These are phyloP conservation scores for Metridium senile DNA, from an alignment of 92 coral and sea anemone species.

Conservation along the genomic window DNA sequence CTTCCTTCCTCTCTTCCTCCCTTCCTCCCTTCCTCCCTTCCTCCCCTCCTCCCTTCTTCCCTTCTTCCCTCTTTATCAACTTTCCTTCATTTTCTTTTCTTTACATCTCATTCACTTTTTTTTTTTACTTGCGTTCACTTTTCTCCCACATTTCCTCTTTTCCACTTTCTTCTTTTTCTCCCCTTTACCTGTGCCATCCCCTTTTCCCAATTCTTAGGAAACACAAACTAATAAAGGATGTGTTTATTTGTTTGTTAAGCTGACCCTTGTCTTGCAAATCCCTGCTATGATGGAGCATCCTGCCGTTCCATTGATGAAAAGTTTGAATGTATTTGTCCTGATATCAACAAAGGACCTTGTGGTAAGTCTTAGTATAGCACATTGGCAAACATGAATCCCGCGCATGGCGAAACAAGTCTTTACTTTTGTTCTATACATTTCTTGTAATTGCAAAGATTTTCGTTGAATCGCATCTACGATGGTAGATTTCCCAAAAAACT, in stretches of 20 bases:
- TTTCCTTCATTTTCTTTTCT: not conserved
- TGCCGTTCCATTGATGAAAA: constrained; percentile 70
- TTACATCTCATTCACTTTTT: no score
- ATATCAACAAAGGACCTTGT: constrained; percentile 39
- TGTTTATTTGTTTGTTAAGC: constrained; percentile 29
- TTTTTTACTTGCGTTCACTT: not conserved
- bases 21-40: not conserved
- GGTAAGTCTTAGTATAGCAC: constrained; percentile 41
- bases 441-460: no score
- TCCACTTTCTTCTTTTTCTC: not conserved
- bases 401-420: no score
- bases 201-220: not conserved
- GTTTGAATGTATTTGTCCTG: constrained; percentile 80
- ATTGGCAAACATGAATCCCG: no score
- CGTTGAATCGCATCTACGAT: no score
- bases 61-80: not conserved
- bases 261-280: constrained; percentile 79
- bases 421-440: no score
- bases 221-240: not conserved
- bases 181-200: no score
- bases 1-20: not conserved
- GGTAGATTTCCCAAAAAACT: no score
- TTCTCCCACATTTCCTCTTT: not conserved
- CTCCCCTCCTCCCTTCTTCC: not conserved
- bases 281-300: constrained; percentile 72